phyloP scores from a whole-genome alignment of 2,113 vertebrate species.

The Ptyas mucosa region DNA sequence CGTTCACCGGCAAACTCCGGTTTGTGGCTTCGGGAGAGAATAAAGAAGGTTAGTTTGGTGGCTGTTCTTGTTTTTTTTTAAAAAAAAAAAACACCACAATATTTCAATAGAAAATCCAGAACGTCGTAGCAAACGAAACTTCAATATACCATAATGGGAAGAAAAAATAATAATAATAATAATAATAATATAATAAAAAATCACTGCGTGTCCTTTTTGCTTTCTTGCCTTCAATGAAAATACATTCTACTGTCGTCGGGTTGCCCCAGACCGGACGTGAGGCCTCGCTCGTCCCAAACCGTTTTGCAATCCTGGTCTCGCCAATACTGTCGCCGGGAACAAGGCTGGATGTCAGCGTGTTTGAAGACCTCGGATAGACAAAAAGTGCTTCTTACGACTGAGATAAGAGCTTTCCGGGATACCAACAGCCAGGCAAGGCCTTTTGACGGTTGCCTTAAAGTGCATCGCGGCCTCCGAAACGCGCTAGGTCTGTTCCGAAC shows the following conservation, averaged over 20 bases:
- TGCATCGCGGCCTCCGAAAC: conserved; percentile 60
- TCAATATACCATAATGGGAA: conserved; percentile 40
- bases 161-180: no score
- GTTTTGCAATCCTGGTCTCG: conserved; percentile 55
- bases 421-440: conserved; percentile 38
- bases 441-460: conserved; percentile 53
- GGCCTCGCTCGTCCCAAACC: neutral
- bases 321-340: conserved; percentile 55
- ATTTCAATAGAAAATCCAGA: conserved; percentile 41
- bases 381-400: conserved; percentile 72
- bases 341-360: conserved; percentile 53
- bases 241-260: conserved; percentile 62
- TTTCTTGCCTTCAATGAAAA: conserved; percentile 28
- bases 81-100: conserved; percentile 16
- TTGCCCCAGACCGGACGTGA: conserved; percentile 1
- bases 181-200: neutral
- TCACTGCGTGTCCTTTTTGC: neutral
- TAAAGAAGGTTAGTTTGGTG: neutral
- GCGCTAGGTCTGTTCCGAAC: conserved; percentile 75
- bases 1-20: conserved; percentile 46
- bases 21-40: neutral
- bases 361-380: conserved; percentile 53
- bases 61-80: neutral
- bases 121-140: conserved; percentile 28
- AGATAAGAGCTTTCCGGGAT: conserved; percentile 62